A percentile compares a stretch with the other conserved stretches of the same genome.
These are phyloP conservation scores for Danio choprae DNA, from an alignment of 2,797 vertebrate species.

Conservation along the genomic window DNA sequence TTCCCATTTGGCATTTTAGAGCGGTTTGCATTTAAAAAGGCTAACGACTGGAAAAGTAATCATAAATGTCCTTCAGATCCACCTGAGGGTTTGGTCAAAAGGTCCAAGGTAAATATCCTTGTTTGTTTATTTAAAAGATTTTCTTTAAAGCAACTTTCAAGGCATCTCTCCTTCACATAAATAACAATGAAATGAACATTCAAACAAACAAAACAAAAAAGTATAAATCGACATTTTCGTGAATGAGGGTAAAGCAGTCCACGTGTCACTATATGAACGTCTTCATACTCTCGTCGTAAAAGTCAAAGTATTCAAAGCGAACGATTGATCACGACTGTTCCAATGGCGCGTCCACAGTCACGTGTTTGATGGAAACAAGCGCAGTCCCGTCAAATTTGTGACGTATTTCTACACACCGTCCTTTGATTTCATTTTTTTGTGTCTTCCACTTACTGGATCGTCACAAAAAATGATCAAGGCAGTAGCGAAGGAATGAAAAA, in stretches of 20 bases:
- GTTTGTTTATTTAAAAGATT: conserved; percentile 16
- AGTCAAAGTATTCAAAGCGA: conserved; percentile 71
- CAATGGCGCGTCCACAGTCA: conserved; percentile 66
- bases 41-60: background rate
- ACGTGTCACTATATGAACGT: conserved; percentile 80
- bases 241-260: conserved; percentile 52
- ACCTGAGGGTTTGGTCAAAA: conserved; percentile 54
- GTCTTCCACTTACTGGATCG: conserved; percentile 77
- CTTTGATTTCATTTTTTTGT: conserved; percentile 68
- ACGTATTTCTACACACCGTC: conserved; percentile 74
- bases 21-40: background rate
- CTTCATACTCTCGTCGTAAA: conserved; percentile 77
- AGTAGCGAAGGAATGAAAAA: conserved; percentile 71
- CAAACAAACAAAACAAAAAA: conserved; percentile 61
- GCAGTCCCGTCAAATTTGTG: conserved; percentile 63
- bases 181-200: conserved; percentile 83
- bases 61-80: conserved; percentile 26
- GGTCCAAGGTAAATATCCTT: conserved; percentile 13
- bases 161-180: conserved; percentile 83
- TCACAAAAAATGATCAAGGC: conserved; percentile 78
- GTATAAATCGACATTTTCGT: conserved; percentile 48
- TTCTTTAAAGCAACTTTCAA: conserved; percentile 76
- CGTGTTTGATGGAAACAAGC: conserved; percentile 60
- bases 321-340: conserved; percentile 76
- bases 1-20: conserved; percentile 32